A percentile compares a stretch with the other conserved stretches of the same genome.
These are phyloP conservation scores for Sphaerophoria taeniata DNA, from an alignment of 2,888 invertebrate genomes.

Conservation along the genomic window DNA sequence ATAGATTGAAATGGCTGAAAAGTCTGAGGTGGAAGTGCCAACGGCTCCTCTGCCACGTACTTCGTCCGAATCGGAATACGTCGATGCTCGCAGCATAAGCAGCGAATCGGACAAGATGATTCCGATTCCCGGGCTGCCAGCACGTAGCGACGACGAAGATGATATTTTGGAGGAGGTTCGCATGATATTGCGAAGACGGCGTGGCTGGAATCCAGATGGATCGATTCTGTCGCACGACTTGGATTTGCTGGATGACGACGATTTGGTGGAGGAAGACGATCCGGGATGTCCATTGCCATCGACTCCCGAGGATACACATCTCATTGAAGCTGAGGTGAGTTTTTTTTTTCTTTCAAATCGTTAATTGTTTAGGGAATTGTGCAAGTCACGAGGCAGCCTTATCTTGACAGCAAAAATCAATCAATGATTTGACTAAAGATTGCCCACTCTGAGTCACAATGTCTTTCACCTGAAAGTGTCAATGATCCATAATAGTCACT, in stretches of 20 bases:
- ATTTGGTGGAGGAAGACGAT: conserved; percentile 87
- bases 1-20: conserved; percentile 44
- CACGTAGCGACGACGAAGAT: conserved; percentile 77
- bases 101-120: conserved; percentile 76
- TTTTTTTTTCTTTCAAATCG: conserved; percentile 1
- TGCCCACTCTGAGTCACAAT: too few relatives aligned
- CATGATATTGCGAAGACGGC: conserved; percentile 82
- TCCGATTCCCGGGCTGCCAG: conserved; percentile 73
- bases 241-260: conserved; percentile 81
- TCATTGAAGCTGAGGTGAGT: conserved; percentile 90
- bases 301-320: conserved; percentile 92
- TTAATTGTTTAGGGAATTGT: neutral
- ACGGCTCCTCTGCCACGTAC: conserved; percentile 70
- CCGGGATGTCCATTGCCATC: conserved; percentile 93
- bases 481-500: too few relatives aligned
- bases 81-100: conserved; percentile 74
- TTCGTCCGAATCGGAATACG: conserved; percentile 70
- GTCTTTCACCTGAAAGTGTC: too few relatives aligned
- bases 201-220: conserved; percentile 81
- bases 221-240: conserved; percentile 80
- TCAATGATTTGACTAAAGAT: too few relatives aligned
- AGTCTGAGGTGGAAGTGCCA: conserved; percentile 43
- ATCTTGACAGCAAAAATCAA: too few relatives aligned
- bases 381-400: neutral
- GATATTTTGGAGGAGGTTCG: conserved; percentile 81